Evolutionary conservation across 2,797 vertebrate genomes (phyloP), one percentile per base, ranked within the genome.

Genomic region (Nasua narica): DNA sequence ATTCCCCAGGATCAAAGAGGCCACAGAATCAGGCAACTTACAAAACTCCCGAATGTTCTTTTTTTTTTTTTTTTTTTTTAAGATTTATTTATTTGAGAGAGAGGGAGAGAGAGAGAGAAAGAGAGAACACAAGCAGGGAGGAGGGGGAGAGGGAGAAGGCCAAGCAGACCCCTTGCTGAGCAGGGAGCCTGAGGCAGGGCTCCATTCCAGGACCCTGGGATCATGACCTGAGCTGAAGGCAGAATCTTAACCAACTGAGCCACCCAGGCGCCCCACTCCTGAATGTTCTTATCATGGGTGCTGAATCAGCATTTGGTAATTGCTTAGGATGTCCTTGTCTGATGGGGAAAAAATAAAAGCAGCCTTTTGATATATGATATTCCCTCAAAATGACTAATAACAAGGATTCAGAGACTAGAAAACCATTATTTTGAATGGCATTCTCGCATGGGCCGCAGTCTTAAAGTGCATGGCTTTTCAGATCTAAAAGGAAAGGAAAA

Each of bases 341-440:
- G 46, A 79, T 91, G 27, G 54, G 23, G 78, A 76, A 92, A 85
- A 85, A 97, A 46, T 74, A 90, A 96, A 95, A 96, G n/a, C 25
- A 84, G 74, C 14, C 48, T 96, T 89, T 72, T 96, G 83, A 94
- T 72, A 94, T 37, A 56, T 16, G 74, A 93, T 96, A 86, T 46
- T 84, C 27, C 29, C 46, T 83, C 46, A 70, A 92, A 87, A 95
- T 87, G 76, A 97, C 72, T 89, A 95, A 96, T 90, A 27, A 43
- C 13, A 37, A 96, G 77, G 50, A 87, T 82, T 93, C 50, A 62
- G 83, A 87, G 89, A 96, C 32, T 97, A 50, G 52, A 95, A 96
- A 92, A 62, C 92, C 70, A 58, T 93, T 96, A 88, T 95, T 96
- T 97, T 93, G 72, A 94, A 89, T 83, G 87, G 62, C 11, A 0